Conservation (phyloP, 2,113 vertebrate species). For the Oenanthe melanoleuca region DNA sequence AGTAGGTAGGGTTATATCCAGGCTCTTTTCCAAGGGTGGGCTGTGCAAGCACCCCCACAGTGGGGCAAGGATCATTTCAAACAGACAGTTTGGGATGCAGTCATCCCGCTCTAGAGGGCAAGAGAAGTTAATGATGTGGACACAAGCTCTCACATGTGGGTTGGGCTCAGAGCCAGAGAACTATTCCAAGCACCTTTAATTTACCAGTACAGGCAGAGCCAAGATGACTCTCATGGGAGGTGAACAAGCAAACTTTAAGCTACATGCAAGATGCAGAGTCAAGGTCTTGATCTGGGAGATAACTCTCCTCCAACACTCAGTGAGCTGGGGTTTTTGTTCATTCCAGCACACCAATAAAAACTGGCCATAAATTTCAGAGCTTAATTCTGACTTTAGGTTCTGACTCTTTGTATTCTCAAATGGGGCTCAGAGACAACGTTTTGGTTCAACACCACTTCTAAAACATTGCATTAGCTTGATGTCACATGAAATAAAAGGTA, state of each 20-base stretch:
- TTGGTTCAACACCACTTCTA: neutral
- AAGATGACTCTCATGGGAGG: neutral
- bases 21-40: neutral
- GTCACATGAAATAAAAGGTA: slow-evolving; percentile 8
- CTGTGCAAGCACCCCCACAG: neutral
- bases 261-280: neutral
- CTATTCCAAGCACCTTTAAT: slow-evolving; percentile 29
- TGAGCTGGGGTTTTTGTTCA: neutral
- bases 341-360: neutral
- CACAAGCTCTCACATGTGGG: neutral
- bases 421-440: neutral
- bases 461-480: neutral
- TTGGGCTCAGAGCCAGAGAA: neutral
- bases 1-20: neutral
- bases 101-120: neutral
- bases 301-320: neutral
- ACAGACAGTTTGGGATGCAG: neutral
- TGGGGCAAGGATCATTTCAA: neutral
- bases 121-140: neutral
- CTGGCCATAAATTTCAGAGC: neutral
- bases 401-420: neutral
- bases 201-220: neutral
- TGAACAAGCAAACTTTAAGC: neutral
- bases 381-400: neutral
- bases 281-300: slow-evolving; percentile 26